Base-by-base conservation (phyloP, 1,140 invertebrate genomes). In the Scaptomyza hsui region DNA sequence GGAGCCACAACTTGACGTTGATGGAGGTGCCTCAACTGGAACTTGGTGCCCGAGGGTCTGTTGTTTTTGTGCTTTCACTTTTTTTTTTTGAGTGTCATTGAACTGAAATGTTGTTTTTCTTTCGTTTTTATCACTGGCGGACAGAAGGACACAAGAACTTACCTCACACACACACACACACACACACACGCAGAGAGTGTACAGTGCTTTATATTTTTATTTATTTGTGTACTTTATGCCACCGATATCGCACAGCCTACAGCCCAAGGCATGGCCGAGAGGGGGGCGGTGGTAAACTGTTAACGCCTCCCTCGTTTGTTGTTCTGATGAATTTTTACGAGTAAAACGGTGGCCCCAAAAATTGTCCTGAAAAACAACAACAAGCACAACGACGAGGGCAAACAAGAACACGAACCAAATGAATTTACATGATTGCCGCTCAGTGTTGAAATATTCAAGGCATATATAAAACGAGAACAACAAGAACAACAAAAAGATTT, bases 141-240 rank as follows among this genome's bases (percentile, higher is more conserved):
- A 39, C 68, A 63, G 29, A 39, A 53, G 57, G 56, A 68, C 65
- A 48, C 52, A 48, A 51, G 37, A 39, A 51, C 39, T 21, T 29
- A 9, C 18, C 44, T 7, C 26, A 21, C 15, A 7, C 21, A 51
- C 10, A 29, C 19, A 49, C 12, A 24, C 19, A 49, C 47, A 24
- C 47, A 24, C 45, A 2, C 19, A 4, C 47, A 13, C 32, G 13
- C 16, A 19, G 12, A 41, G n/a, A 0, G 19, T 7, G 18, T 1
- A 55, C n/a, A 24, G 32, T 45, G 75, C 52, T 73, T 70, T 81
- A 71, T 88, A 64, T 72, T 65, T 83, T 88, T 78, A 88, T 88
- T 82, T 88, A 78, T 82, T 88, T 86, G 75, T 86, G 65, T 82
- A 72, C 82, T 85, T 86, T 85, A 62, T 86, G 73, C 77, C 45